A percentile compares a stretch with the other conserved stretches of the same genome.
Conservation (phyloP, 2,797 vertebrate species). For the Macropodus opercularis region DNA sequence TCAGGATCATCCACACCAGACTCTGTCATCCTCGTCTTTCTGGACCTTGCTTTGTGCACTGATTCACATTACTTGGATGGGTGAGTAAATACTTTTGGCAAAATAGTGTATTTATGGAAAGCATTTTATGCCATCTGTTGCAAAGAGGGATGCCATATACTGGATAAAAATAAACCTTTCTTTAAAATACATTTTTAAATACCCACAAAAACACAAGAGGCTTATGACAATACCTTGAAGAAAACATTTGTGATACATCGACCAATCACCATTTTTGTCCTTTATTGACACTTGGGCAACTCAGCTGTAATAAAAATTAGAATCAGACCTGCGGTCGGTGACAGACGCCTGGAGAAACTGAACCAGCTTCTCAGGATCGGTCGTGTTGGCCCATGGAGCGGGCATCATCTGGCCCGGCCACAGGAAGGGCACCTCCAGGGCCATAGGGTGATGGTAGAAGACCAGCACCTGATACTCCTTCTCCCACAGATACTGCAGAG, state of each 20-base stretch:
- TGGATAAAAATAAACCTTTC: constrained; percentile 2
- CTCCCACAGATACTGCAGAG: constrained; percentile 96
- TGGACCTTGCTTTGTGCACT: too few relatives aligned
- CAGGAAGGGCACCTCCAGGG: constrained; percentile 94
- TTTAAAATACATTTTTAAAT: background rate
- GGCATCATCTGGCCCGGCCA: constrained; percentile 99
- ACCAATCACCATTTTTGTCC: too few relatives aligned
- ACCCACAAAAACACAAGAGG: constrained; percentile 10
- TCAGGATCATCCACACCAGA: too few relatives aligned
- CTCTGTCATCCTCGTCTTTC: too few relatives aligned
- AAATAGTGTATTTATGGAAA: constrained; percentile 2
- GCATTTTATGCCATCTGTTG: constrained; percentile 1
- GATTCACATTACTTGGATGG: too few relatives aligned
- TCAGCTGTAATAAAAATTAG: background rate
- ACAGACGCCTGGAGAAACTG: constrained; percentile 96
- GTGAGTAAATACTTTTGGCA: too few relatives aligned
- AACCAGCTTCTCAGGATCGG: constrained; percentile 95
- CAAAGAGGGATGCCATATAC: background rate
- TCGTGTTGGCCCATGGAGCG: constrained; percentile 96
- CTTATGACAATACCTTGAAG: too few relatives aligned
- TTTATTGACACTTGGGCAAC: too few relatives aligned
- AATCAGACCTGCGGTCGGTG: constrained; percentile 86
- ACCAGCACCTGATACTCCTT: constrained; percentile 96
- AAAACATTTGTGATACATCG: too few relatives aligned
- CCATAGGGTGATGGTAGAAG: constrained; percentile 97